A percentile compares a stretch with the other conserved stretches of the same genome.
Conservation (phyloP, 2,113 vertebrate species). For the Geococcyx californianus region DNA sequence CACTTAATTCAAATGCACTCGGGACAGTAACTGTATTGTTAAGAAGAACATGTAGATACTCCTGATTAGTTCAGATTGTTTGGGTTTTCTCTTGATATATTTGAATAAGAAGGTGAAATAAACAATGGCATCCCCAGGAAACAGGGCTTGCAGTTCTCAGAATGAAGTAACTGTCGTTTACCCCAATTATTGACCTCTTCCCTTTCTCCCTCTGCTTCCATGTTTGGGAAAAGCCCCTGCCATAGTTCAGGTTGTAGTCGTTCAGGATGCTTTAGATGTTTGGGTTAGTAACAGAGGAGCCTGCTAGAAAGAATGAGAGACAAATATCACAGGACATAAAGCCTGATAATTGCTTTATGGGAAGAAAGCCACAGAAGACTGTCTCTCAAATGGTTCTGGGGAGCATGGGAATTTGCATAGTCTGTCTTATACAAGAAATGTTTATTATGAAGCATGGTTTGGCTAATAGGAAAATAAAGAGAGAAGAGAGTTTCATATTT, state of each 20-base stretch:
- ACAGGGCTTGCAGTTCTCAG: neutral
- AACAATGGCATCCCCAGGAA: neutral
- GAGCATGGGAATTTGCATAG: slow-evolving; percentile 1
- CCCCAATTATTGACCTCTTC: neutral
- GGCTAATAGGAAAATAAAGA: neutral
- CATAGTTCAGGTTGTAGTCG: neutral
- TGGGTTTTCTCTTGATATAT: neutral
- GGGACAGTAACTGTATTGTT: neutral
- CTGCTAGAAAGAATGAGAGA: neutral
- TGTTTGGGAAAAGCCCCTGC: neutral
- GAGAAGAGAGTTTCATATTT: neutral
- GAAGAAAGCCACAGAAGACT: neutral
- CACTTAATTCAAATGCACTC: neutral
- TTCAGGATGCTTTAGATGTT: neutral
- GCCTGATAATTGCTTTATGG: neutral
- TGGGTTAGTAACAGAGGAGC: neutral
- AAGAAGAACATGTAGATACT: neutral
- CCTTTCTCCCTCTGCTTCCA: neutral
- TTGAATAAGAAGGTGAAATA: neutral
- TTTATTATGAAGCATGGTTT: slow-evolving; percentile 1
- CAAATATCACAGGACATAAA: neutral
- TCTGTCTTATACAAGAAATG: neutral
- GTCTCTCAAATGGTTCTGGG: neutral
- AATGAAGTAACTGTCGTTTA: neutral
- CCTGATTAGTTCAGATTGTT: neutral